A percentile compares a stretch with the other conserved stretches of the same genome.
phyloP scores from a whole-genome alignment of 2,888 invertebrate genomes.

The Osedax frankpressi region DNA sequence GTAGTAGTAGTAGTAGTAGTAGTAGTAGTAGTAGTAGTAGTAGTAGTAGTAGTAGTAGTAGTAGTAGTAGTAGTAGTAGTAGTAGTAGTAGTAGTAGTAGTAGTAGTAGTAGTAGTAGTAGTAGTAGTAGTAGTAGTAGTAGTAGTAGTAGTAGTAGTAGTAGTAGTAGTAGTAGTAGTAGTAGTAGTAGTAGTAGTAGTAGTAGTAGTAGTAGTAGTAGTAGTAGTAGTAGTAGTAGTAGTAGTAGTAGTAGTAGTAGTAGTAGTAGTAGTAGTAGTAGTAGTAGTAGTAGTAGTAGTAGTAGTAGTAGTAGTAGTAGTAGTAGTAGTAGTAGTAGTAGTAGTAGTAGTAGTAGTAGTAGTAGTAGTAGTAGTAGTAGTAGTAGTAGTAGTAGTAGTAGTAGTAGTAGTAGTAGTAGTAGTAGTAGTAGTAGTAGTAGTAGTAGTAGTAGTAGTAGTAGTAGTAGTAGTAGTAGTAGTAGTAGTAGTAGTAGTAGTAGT shows the following conservation, averaged over 20 bases:
- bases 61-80: background rate
- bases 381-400: background rate
- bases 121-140: background rate
- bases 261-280: background rate
- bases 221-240: background rate
- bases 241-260: background rate
- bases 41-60: background rate
- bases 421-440: conserved; percentile 7
- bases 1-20: background rate
- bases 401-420: background rate
- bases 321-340: background rate
- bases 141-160: background rate
- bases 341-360: background rate
- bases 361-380: background rate
- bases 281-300: background rate
- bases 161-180: background rate
- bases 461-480: background rate
- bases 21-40: background rate
- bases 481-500: background rate
- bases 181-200: background rate
- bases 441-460: background rate
- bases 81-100: background rate
- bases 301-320: background rate
- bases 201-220: background rate
- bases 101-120: background rate